Conservation (phyloP, 1,140 invertebrate genomes). For the Neodiprion virginianus region DNA sequence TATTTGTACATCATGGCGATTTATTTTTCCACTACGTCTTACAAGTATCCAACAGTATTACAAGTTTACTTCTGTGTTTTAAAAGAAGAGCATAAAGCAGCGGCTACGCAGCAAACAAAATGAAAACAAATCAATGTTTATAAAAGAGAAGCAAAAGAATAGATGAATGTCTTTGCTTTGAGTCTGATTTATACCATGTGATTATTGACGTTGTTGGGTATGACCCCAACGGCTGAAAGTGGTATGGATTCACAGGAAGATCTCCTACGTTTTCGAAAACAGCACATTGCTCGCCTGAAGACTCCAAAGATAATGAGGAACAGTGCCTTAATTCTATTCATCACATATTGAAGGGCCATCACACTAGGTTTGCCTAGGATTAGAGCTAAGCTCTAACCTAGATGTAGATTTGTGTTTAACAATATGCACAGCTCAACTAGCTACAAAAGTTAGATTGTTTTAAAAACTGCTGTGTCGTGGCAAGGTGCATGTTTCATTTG, state of each 20-base stretch:
- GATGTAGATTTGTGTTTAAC: no score
- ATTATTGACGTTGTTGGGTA: conserved; percentile 52
- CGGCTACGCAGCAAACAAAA: no score
- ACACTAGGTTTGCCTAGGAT: no score
- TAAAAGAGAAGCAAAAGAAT: conserved; percentile 5
- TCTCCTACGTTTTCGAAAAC: conserved; percentile 60
- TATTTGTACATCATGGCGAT: neutral
- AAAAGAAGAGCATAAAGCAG: no score
- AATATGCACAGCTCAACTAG: no score
- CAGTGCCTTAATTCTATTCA: conserved; percentile 60
- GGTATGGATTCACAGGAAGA: conserved; percentile 62
- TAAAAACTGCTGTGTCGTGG: no score
- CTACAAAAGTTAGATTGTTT: no score
- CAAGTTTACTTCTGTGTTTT: conserved; percentile 7
- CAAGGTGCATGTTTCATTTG: no score
- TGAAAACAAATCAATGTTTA: neutral
- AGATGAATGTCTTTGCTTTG: neutral
- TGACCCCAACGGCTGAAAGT: conserved; percentile 60
- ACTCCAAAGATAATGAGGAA: conserved; percentile 58
- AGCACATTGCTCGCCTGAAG: conserved; percentile 64
- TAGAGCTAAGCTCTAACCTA: no score
- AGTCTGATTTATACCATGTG: conserved; percentile 28
- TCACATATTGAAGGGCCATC: conserved; percentile 54
- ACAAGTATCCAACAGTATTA: conserved; percentile 9
- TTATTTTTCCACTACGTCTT: no score